A percentile compares a stretch with the other conserved stretches of the same genome.
Conservation (phyloP, 2,888 invertebrate genomes). For the Buathra laborator region DNA sequence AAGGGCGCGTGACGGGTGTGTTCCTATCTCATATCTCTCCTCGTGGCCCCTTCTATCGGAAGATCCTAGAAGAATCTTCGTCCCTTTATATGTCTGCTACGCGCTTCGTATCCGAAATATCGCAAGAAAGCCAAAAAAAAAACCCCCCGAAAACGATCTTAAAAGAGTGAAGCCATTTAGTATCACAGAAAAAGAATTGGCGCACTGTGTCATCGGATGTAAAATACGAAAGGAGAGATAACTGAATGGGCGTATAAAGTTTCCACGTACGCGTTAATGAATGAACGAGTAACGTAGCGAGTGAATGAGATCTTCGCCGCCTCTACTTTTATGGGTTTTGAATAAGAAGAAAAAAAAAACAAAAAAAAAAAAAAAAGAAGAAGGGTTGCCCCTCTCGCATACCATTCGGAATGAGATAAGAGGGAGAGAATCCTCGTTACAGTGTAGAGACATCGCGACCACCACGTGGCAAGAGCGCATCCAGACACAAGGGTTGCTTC, state of each 20-base stretch:
- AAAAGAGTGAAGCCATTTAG: background rate
- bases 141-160: background rate
- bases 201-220: conserved; percentile 59
- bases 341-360: conserved; percentile 48
- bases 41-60: conserved; percentile 8
- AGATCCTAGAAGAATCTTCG: conserved; percentile 26
- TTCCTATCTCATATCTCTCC: conserved; percentile 21
- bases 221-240: conserved; percentile 8
- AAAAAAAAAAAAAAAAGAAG: conserved; percentile 48
- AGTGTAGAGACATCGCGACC: conserved; percentile 16
- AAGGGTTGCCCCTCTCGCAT: conserved; percentile 11
- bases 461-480: conserved; percentile 60
- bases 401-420: conserved; percentile 45
- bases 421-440: conserved; percentile 37
- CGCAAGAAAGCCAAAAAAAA: conserved; percentile 43
- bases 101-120: conserved; percentile 38
- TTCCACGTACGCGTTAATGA: conserved; percentile 49
- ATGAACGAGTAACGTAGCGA: conserved; percentile 50
- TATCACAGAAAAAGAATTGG: conserved; percentile 34
- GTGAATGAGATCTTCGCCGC: conserved; percentile 54
- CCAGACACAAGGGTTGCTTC: background rate
- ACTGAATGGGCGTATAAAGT: conserved; percentile 56
- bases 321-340: conserved; percentile 47
- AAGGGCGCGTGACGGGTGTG: conserved; percentile 66
- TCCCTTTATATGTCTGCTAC: conserved; percentile 25